Evolutionary conservation across 2,113 vertebrate species (phyloP).

Genomic region (Ictidomys tridecemlineatus): DNA sequence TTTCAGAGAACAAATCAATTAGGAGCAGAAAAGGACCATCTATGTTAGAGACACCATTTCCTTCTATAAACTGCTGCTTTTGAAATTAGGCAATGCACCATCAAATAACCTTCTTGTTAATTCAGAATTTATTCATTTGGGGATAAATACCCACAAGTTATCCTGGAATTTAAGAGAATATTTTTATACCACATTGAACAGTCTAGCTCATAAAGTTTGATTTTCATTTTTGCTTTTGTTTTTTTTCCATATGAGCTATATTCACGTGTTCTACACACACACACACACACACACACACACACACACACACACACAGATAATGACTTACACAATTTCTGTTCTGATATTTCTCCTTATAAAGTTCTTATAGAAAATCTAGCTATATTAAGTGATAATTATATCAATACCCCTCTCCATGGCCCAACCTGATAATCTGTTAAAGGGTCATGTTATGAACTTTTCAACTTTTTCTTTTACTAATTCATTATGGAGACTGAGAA

Average conservation of each 20-base stretch:
- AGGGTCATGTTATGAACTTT: not conserved
- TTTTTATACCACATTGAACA: not conserved
- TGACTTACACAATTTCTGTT: not conserved
- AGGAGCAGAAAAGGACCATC: not conserved
- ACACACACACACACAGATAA: not conserved
- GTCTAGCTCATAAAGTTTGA: not conserved
- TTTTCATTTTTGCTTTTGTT: slow-evolving; percentile 3
- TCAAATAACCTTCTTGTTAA: slow-evolving; percentile 46
- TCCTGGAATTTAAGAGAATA: not conserved
- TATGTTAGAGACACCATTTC: not conserved
- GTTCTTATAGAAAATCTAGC: not conserved
- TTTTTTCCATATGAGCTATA: not conserved
- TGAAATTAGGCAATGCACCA: not conserved
- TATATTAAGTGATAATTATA: not conserved
- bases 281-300: not conserved
- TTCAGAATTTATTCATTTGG: not conserved
- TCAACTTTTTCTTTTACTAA: slow-evolving; percentile 25
- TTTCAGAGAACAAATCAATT: slow-evolving; percentile 17
- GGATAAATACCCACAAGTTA: slow-evolving; percentile 5
- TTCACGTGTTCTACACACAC: not conserved
- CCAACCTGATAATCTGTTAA: not conserved
- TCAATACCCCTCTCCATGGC: not conserved
- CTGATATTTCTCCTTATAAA: slow-evolving; percentile 27
- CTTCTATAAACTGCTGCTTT: not conserved
- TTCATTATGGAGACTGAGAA: slow-evolving; percentile 17